Evolutionary conservation across 1,140 invertebrate genomes (phyloP).

Genomic region (Epicauta chinensis): DNA sequence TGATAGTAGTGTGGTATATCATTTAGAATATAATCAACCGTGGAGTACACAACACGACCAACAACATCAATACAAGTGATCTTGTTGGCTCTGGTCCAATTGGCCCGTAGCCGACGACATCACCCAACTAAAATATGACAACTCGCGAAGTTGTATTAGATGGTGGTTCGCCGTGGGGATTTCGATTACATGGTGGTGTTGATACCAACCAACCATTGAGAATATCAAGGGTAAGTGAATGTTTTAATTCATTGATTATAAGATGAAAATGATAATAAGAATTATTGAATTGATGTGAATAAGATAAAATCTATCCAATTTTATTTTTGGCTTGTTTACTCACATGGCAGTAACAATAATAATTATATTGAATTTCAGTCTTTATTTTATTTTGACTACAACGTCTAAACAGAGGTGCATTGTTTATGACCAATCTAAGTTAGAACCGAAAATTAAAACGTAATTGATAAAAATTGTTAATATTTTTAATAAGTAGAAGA

Average conservation of each 20-base stretch:
- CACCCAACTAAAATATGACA: conserved; percentile 46
- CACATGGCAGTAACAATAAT: neutral
- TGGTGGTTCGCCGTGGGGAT: conserved; percentile 84
- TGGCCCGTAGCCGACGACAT: conserved; percentile 3
- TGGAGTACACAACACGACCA: neutral
- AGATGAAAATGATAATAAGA: too few relatives aligned
- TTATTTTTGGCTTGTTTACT: conserved; percentile 14
- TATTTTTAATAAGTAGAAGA: too few relatives aligned
- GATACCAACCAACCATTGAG: conserved; percentile 67
- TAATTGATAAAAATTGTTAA: too few relatives aligned
- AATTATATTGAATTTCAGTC: too few relatives aligned
- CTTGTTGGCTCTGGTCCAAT: conserved; percentile 21
- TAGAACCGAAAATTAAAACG: too few relatives aligned
- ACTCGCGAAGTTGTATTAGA: conserved; percentile 63
- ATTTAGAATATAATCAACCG: too few relatives aligned
- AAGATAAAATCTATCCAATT: neutral
- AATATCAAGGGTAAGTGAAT: conserved; percentile 68
- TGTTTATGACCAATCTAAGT: too few relatives aligned
- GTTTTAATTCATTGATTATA: too few relatives aligned
- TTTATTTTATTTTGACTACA: too few relatives aligned
- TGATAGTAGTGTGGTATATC: conserved; percentile 5
- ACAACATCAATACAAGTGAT: conserved; percentile 12
- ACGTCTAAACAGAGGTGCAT: too few relatives aligned
- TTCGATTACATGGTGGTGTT: conserved; percentile 75
- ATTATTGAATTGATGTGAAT: too few relatives aligned